phyloP scores from a whole-genome alignment of 2,113 vertebrate species.

The Colinus virginianus region DNA sequence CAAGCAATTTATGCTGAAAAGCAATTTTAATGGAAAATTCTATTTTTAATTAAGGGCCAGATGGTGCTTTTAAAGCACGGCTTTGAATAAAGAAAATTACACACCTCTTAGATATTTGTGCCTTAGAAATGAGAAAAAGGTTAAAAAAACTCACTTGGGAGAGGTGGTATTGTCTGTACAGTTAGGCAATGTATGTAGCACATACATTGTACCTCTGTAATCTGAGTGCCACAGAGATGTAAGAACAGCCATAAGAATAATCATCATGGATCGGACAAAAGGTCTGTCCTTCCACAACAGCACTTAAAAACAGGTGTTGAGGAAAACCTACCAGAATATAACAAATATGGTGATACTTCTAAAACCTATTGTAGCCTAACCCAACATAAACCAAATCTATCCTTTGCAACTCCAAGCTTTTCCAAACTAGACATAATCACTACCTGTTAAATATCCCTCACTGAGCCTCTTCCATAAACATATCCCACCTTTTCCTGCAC shows the following conservation, averaged over 20 bases:
- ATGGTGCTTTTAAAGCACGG: background rate
- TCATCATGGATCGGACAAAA: background rate
- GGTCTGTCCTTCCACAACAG: background rate
- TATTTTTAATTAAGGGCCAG: background rate
- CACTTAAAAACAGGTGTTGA: background rate
- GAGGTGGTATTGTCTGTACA: background rate
- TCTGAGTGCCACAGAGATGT: background rate
- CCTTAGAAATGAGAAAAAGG: background rate
- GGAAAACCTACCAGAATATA: background rate
- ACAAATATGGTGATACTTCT: background rate
- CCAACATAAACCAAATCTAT: background rate
- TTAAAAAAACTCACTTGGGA: background rate
- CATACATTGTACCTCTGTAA: background rate
- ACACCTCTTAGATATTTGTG: background rate
- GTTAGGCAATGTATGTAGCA: background rate
- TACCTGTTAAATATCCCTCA: background rate
- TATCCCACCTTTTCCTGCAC: background rate
- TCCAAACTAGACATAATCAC: background rate
- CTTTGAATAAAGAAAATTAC: background rate
- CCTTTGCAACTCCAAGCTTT: background rate
- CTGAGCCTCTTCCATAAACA: background rate
- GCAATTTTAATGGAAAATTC: background rate
- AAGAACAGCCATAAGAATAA: too few species aligned
- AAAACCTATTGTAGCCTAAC: background rate
- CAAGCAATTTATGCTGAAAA: background rate